These are phyloP conservation scores for Calidris pugnax DNA, from an alignment of 2,113 vertebrate species.

Conservation along the genomic window DNA sequence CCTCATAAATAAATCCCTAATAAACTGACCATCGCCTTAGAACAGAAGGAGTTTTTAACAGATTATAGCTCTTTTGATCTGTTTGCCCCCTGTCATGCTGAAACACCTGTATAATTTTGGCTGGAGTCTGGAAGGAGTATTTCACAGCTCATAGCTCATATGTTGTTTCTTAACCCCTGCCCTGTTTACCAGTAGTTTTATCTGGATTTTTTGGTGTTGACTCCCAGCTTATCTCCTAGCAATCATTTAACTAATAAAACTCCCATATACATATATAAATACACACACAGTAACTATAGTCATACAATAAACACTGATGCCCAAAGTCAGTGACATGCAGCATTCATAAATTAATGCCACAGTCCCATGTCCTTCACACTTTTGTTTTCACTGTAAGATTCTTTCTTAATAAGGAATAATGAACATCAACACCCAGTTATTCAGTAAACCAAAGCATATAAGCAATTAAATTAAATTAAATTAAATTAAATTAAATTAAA, in stretches of 20 bases:
- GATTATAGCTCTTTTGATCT: neutral
- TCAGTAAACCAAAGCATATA: conserved; percentile 76
- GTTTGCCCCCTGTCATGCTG: neutral
- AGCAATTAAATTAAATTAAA: conserved; percentile 75
- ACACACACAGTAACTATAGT: neutral
- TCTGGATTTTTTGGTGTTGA: neutral
- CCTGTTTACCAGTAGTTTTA: neutral
- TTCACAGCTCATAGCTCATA: conserved; percentile 5
- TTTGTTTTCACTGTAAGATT: conserved; percentile 67
- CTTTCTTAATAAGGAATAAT: conserved; percentile 75
- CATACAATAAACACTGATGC: neutral
- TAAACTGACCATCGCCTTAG: neutral
- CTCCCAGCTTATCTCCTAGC: neutral
- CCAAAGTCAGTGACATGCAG: neutral
- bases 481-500: conserved; percentile 78
- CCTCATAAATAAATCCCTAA: neutral
- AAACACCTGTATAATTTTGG: neutral
- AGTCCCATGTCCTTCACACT: conserved; percentile 17
- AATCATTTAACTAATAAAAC: neutral
- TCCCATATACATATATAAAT: rapidly evolving
- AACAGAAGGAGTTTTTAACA: neutral
- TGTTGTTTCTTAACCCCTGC: neutral
- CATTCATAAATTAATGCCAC: neutral
- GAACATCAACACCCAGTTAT: conserved; percentile 75
- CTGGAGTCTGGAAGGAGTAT: neutral